Percentiles rank a stretch among this genome's conserved stretches.
These are phyloP conservation scores for Echeneis naucrates DNA, from an alignment of 2,797 vertebrate species.

Conservation along the genomic window DNA sequence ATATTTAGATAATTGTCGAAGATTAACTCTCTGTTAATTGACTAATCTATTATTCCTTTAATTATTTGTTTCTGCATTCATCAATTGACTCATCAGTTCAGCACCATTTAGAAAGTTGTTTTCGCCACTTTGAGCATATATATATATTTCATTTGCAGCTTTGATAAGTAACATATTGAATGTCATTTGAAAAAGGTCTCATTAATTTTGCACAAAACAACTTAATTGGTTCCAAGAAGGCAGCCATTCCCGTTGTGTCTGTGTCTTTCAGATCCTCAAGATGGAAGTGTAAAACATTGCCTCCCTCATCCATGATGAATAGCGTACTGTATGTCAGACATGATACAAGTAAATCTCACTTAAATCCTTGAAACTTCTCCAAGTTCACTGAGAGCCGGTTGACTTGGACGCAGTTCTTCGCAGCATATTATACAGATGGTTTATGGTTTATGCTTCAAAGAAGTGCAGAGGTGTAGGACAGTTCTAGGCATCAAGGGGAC, in stretches of 20 bases:
- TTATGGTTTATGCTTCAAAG: conserved; percentile 73
- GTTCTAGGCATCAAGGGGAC: conserved; percentile 56
- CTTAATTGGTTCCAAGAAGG: conserved; percentile 15
- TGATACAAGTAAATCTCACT: conserved; percentile 71
- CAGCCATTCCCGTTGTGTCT: conserved; percentile 49
- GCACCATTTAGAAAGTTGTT: not conserved
- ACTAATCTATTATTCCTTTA: conserved; percentile 36
- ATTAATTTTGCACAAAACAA: conserved; percentile 25
- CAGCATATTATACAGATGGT: conserved; percentile 72
- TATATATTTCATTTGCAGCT: not conserved
- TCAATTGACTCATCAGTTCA: conserved; percentile 18
- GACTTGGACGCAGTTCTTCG: conserved; percentile 65
- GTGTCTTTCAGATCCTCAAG: conserved; percentile 34
- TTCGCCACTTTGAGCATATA: conserved; percentile 17
- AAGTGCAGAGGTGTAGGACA: conserved; percentile 70
- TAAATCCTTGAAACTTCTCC: conserved; percentile 67
- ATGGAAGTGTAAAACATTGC: conserved; percentile 28
- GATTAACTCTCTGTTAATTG: conserved; percentile 28
- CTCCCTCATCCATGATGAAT: conserved; percentile 51
- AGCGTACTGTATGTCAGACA: conserved; percentile 49
- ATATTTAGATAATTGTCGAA: not conserved
- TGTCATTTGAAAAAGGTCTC: conserved; percentile 8
- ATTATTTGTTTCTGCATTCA: conserved; percentile 33
- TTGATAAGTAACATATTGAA: conserved; percentile 22
- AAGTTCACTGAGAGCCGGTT: conserved; percentile 70